A percentile compares a stretch with the other conserved stretches of the same genome.
Conservation (phyloP, 2,888 invertebrate genomes). For the Drosophila setosimentum region DNA sequence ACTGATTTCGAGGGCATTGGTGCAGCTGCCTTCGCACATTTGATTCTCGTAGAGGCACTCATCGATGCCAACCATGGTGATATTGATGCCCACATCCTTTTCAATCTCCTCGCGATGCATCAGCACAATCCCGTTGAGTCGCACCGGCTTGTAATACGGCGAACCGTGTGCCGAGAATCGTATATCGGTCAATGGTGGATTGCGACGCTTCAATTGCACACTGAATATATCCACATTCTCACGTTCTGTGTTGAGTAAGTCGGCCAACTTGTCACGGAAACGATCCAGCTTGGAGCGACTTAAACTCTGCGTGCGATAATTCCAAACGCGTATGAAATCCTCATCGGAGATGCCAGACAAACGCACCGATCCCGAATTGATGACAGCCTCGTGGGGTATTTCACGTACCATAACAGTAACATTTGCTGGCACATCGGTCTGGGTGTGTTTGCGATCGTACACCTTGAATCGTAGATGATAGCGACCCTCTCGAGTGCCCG, state of each 20-base stretch:
- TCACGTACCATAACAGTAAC: conserved; percentile 97
- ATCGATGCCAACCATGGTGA: conserved; percentile 99
- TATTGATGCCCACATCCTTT: conserved; percentile 96
- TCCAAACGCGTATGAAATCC: conserved; percentile 97
- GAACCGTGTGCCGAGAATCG: conserved; percentile 98
- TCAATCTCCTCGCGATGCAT: conserved; percentile 98
- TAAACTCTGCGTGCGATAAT: conserved; percentile 94
- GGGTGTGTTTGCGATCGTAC: conserved; percentile 97
- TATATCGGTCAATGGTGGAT: conserved; percentile 95
- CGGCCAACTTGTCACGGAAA: conserved; percentile 94
- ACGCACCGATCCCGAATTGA: conserved; percentile 97
- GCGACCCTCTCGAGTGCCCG: conserved; percentile 95
- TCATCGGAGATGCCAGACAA: conserved; percentile 97
- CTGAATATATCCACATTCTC: conserved; percentile 98
- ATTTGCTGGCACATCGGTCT: conserved; percentile 97
- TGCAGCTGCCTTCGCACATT: conserved; percentile 98
- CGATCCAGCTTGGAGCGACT: conserved; percentile 95
- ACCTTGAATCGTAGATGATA: conserved; percentile 94
- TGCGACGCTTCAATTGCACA: conserved; percentile 94
- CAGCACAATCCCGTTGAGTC: conserved; percentile 96
- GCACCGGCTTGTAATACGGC: conserved; percentile 97
- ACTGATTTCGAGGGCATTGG: conserved; percentile 95
- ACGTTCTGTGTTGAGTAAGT: conserved; percentile 92
- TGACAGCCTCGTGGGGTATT: conserved; percentile 97
- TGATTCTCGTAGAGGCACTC: conserved; percentile 97